These are phyloP conservation scores for Mus pahari DNA, from an alignment of 2,113 vertebrate species.

Conservation along the genomic window DNA sequence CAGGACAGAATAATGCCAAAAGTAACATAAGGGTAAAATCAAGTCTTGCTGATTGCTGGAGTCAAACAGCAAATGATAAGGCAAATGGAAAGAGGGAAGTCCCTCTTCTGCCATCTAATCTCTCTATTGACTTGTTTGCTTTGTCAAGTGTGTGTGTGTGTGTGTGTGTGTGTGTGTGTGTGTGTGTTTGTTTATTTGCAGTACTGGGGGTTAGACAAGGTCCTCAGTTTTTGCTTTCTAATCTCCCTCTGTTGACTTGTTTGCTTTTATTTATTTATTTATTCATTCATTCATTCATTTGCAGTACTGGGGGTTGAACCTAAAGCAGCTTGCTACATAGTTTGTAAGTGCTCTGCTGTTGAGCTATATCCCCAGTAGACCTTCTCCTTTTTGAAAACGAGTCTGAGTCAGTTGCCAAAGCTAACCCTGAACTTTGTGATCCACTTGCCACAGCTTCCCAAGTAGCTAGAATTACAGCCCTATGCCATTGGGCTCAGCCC, in stretches of 20 bases:
- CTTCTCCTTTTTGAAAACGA: not conserved
- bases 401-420: not conserved
- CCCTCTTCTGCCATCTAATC: not conserved
- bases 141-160: not conserved
- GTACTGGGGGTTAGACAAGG: no score
- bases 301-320: not conserved
- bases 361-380: not conserved
- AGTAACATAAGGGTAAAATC: constrained; percentile 33
- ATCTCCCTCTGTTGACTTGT: not conserved
- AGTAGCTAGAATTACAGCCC: not conserved
- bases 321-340: not conserved
- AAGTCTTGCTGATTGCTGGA: not conserved
- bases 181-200: not conserved
- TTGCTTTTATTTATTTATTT: not conserved
- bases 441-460: not conserved
- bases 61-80: constrained; percentile 31
- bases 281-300: not conserved
- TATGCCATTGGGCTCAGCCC: not conserved
- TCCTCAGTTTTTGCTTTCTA: not conserved
- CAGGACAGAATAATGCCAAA: not conserved
- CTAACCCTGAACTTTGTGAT: not conserved
- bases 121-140: not conserved
- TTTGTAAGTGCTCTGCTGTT: not conserved
- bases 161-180: no score
- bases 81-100: not conserved